Percentiles rank a stretch among this genome's conserved stretches.
These are phyloP conservation scores for Calonectris borealis DNA, from an alignment of 2,113 vertebrate genomes.

Conservation along the genomic window DNA sequence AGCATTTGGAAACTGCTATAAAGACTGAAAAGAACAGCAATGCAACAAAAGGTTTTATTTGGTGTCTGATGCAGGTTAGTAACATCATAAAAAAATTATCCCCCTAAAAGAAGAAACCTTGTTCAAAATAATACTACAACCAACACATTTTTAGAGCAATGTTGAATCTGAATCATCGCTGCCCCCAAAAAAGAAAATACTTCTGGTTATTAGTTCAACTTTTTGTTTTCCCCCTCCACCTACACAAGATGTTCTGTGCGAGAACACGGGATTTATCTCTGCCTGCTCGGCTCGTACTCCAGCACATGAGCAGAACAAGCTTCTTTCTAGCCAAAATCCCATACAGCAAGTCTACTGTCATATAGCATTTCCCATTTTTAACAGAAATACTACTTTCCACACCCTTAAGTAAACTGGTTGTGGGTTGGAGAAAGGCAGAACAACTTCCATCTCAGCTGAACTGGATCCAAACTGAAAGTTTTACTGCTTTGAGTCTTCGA, in stretches of 20 bases:
- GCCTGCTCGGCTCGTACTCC: fast-evolving
- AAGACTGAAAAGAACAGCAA: neutral
- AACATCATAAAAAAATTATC: neutral
- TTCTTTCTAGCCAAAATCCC: neutral
- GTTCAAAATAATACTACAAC: neutral
- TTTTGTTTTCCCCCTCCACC: neutral
- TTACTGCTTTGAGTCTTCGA: neutral
- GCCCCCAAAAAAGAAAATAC: neutral
- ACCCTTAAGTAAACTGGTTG: neutral
- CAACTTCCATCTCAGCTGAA: neutral
- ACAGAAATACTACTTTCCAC: neutral
- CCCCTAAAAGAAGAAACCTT: neutral
- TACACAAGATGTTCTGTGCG: neutral
- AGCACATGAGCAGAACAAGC: neutral
- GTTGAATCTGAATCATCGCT: neutral
- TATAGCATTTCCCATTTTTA: neutral
- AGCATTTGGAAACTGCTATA: neutral
- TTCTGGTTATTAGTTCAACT: neutral
- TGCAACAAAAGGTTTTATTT: neutral
- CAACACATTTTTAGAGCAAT: neutral
- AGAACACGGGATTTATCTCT: neutral
- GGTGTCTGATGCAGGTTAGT: neutral
- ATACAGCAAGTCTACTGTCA: neutral
- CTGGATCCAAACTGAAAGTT: neutral
- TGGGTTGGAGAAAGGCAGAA: neutral